Percentiles rank a stretch among this genome's conserved stretches.
These are phyloP conservation scores for Triplophysa yarkandensis DNA, from an alignment of 2,797 vertebrate genomes.

Conservation along the genomic window DNA sequence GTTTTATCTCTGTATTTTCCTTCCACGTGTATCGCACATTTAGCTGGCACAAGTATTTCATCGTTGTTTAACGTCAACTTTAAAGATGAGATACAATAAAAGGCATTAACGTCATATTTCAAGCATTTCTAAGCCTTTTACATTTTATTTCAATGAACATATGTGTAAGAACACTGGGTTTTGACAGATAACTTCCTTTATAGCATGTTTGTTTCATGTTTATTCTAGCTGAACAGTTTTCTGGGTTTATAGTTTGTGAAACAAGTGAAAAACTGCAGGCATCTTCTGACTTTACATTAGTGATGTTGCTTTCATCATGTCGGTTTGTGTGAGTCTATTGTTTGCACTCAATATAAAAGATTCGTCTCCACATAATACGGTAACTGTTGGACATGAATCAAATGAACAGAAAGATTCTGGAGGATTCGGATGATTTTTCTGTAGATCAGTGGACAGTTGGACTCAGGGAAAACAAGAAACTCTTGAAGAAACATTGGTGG, in stretches of 20 bases:
- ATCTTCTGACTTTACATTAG: constrained; percentile 45
- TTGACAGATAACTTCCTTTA: not conserved
- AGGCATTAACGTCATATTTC: not conserved
- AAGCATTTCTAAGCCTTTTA: not conserved
- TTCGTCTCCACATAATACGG: too few species aligned
- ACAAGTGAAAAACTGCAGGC: not conserved
- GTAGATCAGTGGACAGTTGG: too few species aligned
- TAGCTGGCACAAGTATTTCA: not conserved
- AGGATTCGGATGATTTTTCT: too few species aligned
- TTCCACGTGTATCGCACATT: not conserved
- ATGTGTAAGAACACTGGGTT: not conserved
- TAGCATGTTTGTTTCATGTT: not conserved
- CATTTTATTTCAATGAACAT: not conserved
- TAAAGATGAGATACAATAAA: not conserved
- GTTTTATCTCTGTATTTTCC: not conserved
- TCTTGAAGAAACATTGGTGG: too few species aligned
- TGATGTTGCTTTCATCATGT: too few species aligned
- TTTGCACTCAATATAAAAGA: too few species aligned
- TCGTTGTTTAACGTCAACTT: not conserved
- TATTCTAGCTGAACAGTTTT: too few species aligned
- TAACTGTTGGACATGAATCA: too few species aligned
- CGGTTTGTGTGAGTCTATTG: too few species aligned
- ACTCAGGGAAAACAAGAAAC: too few species aligned
- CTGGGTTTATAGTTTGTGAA: too few species aligned
- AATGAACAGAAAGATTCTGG: too few species aligned